Conservation (phyloP, 2,797 vertebrate species). For the Coccyzus lansbergi region DNA sequence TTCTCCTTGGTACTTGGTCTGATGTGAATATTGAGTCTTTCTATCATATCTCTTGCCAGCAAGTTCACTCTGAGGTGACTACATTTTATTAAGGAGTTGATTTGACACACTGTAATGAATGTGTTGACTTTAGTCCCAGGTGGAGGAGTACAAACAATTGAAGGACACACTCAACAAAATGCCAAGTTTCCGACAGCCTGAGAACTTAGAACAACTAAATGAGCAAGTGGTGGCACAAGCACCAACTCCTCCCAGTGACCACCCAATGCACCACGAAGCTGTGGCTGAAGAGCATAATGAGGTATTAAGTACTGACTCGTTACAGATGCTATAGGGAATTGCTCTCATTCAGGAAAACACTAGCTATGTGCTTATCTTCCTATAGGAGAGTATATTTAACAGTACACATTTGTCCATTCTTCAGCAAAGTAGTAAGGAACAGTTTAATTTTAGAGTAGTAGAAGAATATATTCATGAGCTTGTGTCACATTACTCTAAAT, state of each 20-base stretch:
- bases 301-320: slow-evolving; percentile 42
- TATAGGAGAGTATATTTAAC: neutral
- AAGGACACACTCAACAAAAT: slow-evolving; percentile 86
- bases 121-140: slow-evolving; percentile 85
- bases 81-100: neutral
- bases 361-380: accelerated
- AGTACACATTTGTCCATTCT: neutral
- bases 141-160: slow-evolving; percentile 91
- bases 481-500: neutral
- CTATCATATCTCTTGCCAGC: neutral
- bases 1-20: neutral
- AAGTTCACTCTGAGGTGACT: neutral
- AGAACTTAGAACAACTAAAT: slow-evolving; percentile 22
- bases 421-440: neutral
- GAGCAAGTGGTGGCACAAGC: neutral
- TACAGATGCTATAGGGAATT: accelerated
- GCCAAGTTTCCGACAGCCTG: slow-evolving; percentile 75
- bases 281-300: slow-evolving; percentile 4
- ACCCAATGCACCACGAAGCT: neutral
- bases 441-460: neutral
- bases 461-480: accelerated
- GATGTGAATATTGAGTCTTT: neutral
- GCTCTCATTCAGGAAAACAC: neutral
- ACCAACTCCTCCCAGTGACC: neutral
- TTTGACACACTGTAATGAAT: neutral